phyloP scores from a whole-genome alignment of 2,113 vertebrate species.

The Ctenodactylus gundi region DNA sequence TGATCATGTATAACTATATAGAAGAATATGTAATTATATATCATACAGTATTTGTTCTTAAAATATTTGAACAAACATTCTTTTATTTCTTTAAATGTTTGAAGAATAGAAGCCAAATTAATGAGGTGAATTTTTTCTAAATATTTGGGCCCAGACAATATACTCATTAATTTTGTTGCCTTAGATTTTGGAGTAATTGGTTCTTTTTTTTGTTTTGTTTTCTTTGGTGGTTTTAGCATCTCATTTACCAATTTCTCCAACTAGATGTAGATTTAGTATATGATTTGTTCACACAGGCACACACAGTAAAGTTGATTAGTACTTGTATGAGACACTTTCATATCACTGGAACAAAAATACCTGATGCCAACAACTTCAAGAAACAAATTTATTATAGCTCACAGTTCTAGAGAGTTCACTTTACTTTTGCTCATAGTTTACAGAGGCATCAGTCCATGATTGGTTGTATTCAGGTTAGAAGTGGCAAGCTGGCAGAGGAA shows the following conservation, averaged over 20 bases:
- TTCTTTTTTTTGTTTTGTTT: neutral
- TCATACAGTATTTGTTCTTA: neutral
- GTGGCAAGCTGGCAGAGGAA: too few species aligned
- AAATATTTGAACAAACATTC: slow-evolving; percentile 14
- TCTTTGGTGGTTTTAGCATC: neutral
- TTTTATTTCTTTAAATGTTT: neutral
- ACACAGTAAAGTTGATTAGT: neutral
- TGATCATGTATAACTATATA: neutral
- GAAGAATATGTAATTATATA: neutral
- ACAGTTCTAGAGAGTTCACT: too few species aligned
- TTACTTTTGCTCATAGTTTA: too few species aligned
- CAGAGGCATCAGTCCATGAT: too few species aligned
- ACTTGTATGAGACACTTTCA: too few species aligned
- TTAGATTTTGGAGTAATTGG: neutral
- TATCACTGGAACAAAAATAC: too few species aligned
- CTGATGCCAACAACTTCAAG: too few species aligned
- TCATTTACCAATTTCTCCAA: neutral
- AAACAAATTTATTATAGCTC: too few species aligned
- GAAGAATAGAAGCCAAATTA: neutral
- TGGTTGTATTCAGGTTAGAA: too few species aligned
- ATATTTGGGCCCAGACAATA: neutral
- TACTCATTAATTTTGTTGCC: neutral
- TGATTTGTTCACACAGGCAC: neutral
- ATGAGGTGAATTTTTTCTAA: neutral
- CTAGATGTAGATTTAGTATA: neutral